Percentiles rank a stretch among this genome's conserved stretches.
phyloP scores from a whole-genome alignment of 2,888 invertebrate species.

The Disparrhopalites patrizii region DNA sequence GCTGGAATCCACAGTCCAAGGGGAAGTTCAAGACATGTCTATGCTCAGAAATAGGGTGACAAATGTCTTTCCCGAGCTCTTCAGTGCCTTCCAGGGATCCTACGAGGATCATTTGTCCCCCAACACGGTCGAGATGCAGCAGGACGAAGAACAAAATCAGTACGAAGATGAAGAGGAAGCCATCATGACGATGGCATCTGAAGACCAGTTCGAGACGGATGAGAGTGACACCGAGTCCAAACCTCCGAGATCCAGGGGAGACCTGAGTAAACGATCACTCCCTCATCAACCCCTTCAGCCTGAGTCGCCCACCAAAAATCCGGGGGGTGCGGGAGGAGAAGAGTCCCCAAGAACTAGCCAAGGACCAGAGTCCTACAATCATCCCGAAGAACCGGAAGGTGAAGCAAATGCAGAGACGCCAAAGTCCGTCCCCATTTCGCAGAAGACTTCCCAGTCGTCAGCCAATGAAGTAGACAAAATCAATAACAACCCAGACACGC shows the following conservation, averaged over 20 bases:
- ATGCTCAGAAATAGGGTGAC: not conserved
- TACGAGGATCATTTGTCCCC: not conserved
- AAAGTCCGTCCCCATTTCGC: not conserved
- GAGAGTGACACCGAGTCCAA: slow-evolving; percentile 2
- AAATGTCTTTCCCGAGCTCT: slow-evolving; percentile 22
- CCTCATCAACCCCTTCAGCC: not conserved
- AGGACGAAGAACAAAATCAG: not conserved
- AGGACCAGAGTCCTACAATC: not conserved
- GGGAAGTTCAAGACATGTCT: slow-evolving; percentile 25
- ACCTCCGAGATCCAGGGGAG: not conserved
- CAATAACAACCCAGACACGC: too few species aligned
- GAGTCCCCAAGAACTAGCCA: not conserved
- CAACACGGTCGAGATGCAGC: not conserved
- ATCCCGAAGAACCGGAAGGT: too few species aligned
- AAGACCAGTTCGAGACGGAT: slow-evolving; percentile 2
- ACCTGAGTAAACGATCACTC: too few species aligned
- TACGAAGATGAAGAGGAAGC: not conserved
- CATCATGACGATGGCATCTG: not conserved
- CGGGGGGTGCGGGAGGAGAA: not conserved
- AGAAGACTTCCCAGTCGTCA: too few species aligned
- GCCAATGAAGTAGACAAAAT: too few species aligned
- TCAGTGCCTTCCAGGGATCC: slow-evolving; percentile 12
- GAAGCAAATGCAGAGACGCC: too few species aligned
- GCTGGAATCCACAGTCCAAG: slow-evolving; percentile 26
- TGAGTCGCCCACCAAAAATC: not conserved